Evolutionary conservation across 2,888 invertebrate genomes (phyloP).

Genomic region (Plebejus melissa): DNA sequence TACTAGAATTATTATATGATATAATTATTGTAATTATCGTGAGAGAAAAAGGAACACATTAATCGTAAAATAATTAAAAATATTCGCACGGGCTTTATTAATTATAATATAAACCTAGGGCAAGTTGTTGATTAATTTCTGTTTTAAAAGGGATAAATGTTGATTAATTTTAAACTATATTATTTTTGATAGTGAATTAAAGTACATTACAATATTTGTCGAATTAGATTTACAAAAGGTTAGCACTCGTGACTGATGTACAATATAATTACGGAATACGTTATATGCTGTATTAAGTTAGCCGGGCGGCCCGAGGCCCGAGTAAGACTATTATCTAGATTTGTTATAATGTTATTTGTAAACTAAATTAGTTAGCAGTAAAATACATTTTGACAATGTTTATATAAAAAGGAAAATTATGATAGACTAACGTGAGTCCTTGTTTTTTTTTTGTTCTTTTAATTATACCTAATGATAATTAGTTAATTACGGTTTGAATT

Average conservation of each 20-base stretch:
- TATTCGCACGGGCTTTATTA: conserved; percentile 78
- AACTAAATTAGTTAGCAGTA: conserved; percentile 58
- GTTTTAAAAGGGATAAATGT: conserved; percentile 76
- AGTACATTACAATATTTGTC: conserved; percentile 68
- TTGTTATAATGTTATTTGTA: conserved; percentile 62
- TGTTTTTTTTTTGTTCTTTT: conserved; percentile 59
- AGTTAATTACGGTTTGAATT: conserved; percentile 80
- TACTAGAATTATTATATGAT: conserved; percentile 67
- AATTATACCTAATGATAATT: conserved; percentile 75
- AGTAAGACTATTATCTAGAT: conserved; percentile 77
- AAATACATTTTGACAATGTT: conserved; percentile 42
- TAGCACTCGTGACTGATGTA: conserved; percentile 78
- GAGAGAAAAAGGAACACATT: conserved; percentile 48
- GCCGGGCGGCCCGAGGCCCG: conserved; percentile 59
- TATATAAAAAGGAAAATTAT: conserved; percentile 78
- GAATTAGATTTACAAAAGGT: conserved; percentile 73
- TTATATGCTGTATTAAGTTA: conserved; percentile 75
- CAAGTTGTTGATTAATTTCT: conserved; percentile 82
- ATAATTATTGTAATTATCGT: conserved; percentile 70
- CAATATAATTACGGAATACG: conserved; percentile 77
- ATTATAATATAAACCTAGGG: conserved; percentile 76
- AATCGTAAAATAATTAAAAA: conserved; percentile 71
- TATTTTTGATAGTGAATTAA: conserved; percentile 72
- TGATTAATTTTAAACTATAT: conserved; percentile 75
- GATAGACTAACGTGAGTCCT: conserved; percentile 77